Conservation (phyloP, 2,888 invertebrate species). For the Chelonus formosanus region DNA sequence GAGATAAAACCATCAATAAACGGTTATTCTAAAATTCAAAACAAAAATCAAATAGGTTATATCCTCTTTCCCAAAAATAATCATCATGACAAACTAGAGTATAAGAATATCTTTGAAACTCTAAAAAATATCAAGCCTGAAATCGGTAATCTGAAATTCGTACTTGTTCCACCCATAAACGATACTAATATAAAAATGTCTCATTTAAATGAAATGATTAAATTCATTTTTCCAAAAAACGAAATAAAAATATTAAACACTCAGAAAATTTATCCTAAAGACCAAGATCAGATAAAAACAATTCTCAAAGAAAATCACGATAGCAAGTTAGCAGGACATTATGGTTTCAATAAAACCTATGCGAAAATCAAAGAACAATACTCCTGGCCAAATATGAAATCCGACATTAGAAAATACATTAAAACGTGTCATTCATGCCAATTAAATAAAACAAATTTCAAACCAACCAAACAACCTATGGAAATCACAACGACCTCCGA, state of each 20-base stretch:
- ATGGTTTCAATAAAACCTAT: slow-evolving; percentile 28
- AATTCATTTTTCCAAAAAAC: neutral
- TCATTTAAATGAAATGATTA: slow-evolving; percentile 22
- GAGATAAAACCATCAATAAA: no score
- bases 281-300: slow-evolving; percentile 13
- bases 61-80: no score
- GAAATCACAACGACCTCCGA: slow-evolving; percentile 31
- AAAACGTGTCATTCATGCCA: slow-evolving; percentile 28
- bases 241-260: neutral
- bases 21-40: no score
- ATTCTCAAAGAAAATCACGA: slow-evolving; percentile 33
- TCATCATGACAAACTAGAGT: no score
- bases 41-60: no score
- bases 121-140: no score
- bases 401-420: slow-evolving; percentile 24
- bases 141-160: no score
- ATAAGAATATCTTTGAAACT: no score
- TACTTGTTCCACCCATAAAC: no score
- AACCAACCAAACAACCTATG: slow-evolving; percentile 31
- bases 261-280: neutral
- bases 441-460: slow-evolving; percentile 28
- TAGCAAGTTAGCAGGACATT: slow-evolving; percentile 32
- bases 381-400: slow-evolving; percentile 41
- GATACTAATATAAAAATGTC: no score
- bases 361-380: slow-evolving; percentile 37